Evolutionary conservation across 2,797 vertebrate species (phyloP).

Genomic region (Smutsia temminckii): DNA sequence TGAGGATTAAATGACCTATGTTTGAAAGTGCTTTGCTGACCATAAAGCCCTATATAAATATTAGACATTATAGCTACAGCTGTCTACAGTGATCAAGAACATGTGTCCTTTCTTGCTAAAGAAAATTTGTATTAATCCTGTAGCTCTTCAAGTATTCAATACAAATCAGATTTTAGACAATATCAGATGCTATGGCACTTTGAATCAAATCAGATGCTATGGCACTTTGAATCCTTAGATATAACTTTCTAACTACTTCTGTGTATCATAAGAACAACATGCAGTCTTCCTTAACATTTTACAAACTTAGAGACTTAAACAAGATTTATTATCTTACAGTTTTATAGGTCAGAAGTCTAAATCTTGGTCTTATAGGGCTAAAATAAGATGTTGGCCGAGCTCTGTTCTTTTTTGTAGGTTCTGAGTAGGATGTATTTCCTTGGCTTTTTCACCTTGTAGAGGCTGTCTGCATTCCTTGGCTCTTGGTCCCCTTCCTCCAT

Average conservation of each 20-base stretch:
- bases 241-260: neutral
- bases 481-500: neutral
- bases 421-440: neutral
- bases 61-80: neutral
- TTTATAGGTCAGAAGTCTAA: neutral
- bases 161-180: neutral
- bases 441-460: neutral
- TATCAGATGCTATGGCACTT: neutral
- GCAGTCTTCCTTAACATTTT: neutral
- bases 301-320: neutral
- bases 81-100: neutral
- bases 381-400: neutral
- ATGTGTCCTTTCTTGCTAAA: neutral
- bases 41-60: neutral
- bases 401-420: neutral
- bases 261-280: neutral
- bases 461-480: neutral
- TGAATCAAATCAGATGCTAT: neutral
- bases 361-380: neutral
- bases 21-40: neutral
- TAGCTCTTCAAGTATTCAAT: neutral
- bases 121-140: slow-evolving; percentile 5
- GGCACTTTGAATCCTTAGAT: neutral
- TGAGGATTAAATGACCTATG: neutral
- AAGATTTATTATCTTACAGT: neutral